Conservation (phyloP, 2,888 invertebrate genomes). For the Listrodromus nycthemerus region DNA sequence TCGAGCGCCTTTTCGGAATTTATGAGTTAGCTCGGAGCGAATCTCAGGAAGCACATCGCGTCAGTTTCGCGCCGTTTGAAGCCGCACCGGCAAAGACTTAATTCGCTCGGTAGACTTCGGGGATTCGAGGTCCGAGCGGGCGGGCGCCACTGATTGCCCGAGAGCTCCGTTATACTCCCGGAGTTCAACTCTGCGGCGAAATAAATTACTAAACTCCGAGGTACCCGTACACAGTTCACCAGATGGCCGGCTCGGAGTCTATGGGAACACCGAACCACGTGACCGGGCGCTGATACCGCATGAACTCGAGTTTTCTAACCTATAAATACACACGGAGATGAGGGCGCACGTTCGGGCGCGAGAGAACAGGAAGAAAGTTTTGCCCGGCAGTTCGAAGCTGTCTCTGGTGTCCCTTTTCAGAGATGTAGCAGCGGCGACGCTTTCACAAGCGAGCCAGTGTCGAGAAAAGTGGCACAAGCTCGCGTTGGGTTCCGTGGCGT, state of each 20-base stretch:
- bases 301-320: slow-evolving; percentile 56
- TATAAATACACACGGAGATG: slow-evolving; percentile 50
- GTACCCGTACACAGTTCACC: slow-evolving; percentile 34
- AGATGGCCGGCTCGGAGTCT: slow-evolving; percentile 41
- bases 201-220: slow-evolving; percentile 69
- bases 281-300: background rate
- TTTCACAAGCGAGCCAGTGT: background rate
- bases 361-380: slow-evolving; percentile 61
- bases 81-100: slow-evolving; percentile 50
- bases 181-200: slow-evolving; percentile 60
- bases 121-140: slow-evolving; percentile 51
- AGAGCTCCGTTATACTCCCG: slow-evolving; percentile 46
- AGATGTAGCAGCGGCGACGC: slow-evolving; percentile 47
- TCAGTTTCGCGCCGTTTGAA: slow-evolving; percentile 40
- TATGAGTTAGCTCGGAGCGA: slow-evolving; percentile 13
- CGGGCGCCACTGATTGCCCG: slow-evolving; percentile 65
- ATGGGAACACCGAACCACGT: slow-evolving; percentile 36
- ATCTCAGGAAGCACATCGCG: slow-evolving; percentile 37
- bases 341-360: slow-evolving; percentile 34
- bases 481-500: slow-evolving; percentile 55
- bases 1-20: background rate
- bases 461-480: slow-evolving; percentile 47
- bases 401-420: slow-evolving; percentile 74
- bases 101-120: slow-evolving; percentile 68
- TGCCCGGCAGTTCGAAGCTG: slow-evolving; percentile 58